Base-by-base conservation (phyloP, 2,113 vertebrate genomes). In the Austrofundulus limnaeus region DNA sequence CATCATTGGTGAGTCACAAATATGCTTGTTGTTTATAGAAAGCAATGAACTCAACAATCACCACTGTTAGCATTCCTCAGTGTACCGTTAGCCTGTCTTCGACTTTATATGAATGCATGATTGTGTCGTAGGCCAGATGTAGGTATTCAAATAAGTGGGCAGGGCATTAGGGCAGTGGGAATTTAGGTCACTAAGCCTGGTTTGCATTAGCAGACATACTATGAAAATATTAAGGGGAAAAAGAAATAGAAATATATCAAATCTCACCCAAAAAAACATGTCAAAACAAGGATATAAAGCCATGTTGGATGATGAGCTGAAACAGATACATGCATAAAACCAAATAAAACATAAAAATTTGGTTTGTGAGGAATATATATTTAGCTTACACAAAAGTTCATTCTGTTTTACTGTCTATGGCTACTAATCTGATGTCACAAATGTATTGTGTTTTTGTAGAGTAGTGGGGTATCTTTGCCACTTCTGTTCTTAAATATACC, bases 161-260 rank as follows among this genome's bases (percentile, higher is more conserved):
- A 49, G 57, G 57, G 69, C 64, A 72, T 70, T 60, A 65, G 58
- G 69, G 62, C 53, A 74, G 62, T 61, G 45, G 46, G 51, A 57
- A 82, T 50, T 42, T 80, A 54, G 71, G 72, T 70, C 72, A 77
- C 62, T 70, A 73, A 74, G 45, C 59, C 42, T 55, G 41, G 55
- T 24, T 43, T 61, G 34, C 20, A 46, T 38, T 48, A 57, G 43
- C 17, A 53, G 34, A 68, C 8, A 34, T 34, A 28, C 28, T 5
- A 41, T 41, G 39, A 8, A 0, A 10, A 45, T 17, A n/a, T 24
- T 11, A 50, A 50, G 25, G 48, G 2, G 23, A 7, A 53, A 34
- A 8, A 53, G 2, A 31, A 3, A 52, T 9, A n/a, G 2, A 14
- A 20, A 23, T 20, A 14, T 8, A 1, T 16, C 39, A 39, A 20